phyloP scores from a whole-genome alignment of 2,888 invertebrate species.

The Acleris sparsana region DNA sequence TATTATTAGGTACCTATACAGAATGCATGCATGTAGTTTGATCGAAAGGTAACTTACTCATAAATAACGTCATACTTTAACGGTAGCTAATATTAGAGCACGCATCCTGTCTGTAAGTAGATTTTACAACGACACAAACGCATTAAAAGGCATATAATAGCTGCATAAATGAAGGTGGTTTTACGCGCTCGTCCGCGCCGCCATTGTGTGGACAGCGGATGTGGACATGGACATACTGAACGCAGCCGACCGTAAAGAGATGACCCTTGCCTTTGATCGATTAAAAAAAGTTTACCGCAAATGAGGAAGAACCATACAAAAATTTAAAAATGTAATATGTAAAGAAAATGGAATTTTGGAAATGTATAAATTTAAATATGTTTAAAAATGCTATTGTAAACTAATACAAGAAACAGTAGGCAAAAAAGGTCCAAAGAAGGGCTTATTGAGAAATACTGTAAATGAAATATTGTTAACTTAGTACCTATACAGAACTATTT shows the following conservation, averaged over 20 bases:
- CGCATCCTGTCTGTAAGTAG: constrained; percentile 57
- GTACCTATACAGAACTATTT: too few species aligned
- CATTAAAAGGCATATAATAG: constrained; percentile 76
- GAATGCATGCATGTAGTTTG: too few species aligned
- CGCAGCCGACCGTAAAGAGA: constrained; percentile 50
- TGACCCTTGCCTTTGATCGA: constrained; percentile 38
- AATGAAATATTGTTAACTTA: too few species aligned
- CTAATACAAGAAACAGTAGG: too few species aligned
- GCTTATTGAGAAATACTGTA: too few species aligned
- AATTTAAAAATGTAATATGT: background rate
- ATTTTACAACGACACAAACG: constrained; percentile 55
- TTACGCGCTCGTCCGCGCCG: constrained; percentile 55
- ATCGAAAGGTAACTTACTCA: too few species aligned
- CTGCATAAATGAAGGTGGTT: constrained; percentile 61
- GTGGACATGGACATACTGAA: constrained; percentile 48
- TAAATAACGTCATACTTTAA: background rate
- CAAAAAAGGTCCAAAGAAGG: too few species aligned
- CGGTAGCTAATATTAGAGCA: constrained; percentile 48
- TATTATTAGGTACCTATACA: too few species aligned
- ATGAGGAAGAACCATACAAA: constrained; percentile 11
- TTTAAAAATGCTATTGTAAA: too few species aligned
- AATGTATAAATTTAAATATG: background rate
- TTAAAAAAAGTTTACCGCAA: constrained; percentile 31
- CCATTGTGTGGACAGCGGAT: constrained; percentile 60
- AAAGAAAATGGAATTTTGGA: background rate